These are phyloP conservation scores for Cydia strobilella DNA, from an alignment of 1,140 invertebrate species.

Conservation along the genomic window DNA sequence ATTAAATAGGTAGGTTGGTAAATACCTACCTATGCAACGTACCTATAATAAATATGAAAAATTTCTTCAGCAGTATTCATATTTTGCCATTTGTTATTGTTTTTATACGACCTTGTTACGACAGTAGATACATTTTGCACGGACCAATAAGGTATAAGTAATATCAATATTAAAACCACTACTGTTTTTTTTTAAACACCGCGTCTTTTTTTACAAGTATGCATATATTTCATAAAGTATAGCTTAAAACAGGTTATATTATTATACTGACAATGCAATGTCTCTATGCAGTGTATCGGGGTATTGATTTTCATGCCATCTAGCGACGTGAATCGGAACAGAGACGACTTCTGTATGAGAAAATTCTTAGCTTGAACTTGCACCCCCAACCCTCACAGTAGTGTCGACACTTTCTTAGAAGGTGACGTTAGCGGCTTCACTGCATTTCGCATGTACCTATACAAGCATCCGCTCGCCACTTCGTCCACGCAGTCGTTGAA, in stretches of 20 bases:
- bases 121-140: too few relatives aligned
- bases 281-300: not conserved
- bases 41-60: too few relatives aligned
- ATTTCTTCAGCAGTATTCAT: not conserved
- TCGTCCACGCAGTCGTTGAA: too few relatives aligned
- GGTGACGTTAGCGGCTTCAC: constrained; percentile 1
- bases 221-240: not conserved
- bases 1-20: too few relatives aligned
- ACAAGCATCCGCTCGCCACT: too few relatives aligned
- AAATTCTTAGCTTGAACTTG: constrained; percentile 3
- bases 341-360: not conserved
- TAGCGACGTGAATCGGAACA: not conserved
- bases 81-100: not conserved
- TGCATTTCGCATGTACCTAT: too few relatives aligned
- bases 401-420: not conserved
- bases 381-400: not conserved
- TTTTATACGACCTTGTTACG: too few relatives aligned
- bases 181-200: too few relatives aligned
- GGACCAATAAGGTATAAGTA: too few relatives aligned
- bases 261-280: not conserved
- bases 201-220: too few relatives aligned
- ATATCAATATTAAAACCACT: too few relatives aligned
- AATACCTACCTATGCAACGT: too few relatives aligned
- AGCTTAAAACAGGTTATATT: not conserved
- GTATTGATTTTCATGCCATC: constrained; percentile 3